phyloP scores from a whole-genome alignment of 2,113 vertebrate genomes.

The Podarcis raffonei region DNA sequence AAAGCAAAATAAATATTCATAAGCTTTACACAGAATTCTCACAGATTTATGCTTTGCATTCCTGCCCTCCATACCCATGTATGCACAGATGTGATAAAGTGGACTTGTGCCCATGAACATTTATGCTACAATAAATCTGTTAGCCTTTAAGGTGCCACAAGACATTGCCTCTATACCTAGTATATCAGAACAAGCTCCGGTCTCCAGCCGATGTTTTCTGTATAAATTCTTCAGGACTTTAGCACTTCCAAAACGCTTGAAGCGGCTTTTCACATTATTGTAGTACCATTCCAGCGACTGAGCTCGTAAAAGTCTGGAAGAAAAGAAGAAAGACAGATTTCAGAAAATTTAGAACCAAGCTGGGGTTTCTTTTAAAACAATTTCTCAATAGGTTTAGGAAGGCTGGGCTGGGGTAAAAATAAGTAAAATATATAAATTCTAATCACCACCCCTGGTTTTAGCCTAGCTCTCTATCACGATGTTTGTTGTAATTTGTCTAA shows the following conservation, averaged over 20 bases:
- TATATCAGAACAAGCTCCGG: constrained; percentile 80
- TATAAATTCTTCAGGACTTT: constrained; percentile 96
- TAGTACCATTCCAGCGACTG: constrained; percentile 99
- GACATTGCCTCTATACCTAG: constrained; percentile 76
- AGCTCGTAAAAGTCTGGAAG: constrained; percentile 84
- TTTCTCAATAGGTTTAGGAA: neutral
- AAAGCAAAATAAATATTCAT: neutral
- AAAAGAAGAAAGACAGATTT: constrained; percentile 24
- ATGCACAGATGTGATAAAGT: neutral
- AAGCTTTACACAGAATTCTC: neutral
- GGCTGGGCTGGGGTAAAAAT: neutral
- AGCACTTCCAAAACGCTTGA: constrained; percentile 96
- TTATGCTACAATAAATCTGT: neutral
- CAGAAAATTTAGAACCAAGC: neutral
- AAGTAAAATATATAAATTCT: neutral
- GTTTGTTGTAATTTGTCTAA: neutral
- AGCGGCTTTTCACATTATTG: constrained; percentile 94
- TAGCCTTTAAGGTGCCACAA: neutral
- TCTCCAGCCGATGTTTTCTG: constrained; percentile 90
- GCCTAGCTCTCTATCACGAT: neutral
- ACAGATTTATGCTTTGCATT: neutral
- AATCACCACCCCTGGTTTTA: neutral
- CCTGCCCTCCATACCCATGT: neutral
- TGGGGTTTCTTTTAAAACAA: neutral
- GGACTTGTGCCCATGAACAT: too few species aligned